Evolutionary conservation across 1,140 invertebrate genomes (phyloP).

Genomic region (Lepeophtheirus salmonis): DNA sequence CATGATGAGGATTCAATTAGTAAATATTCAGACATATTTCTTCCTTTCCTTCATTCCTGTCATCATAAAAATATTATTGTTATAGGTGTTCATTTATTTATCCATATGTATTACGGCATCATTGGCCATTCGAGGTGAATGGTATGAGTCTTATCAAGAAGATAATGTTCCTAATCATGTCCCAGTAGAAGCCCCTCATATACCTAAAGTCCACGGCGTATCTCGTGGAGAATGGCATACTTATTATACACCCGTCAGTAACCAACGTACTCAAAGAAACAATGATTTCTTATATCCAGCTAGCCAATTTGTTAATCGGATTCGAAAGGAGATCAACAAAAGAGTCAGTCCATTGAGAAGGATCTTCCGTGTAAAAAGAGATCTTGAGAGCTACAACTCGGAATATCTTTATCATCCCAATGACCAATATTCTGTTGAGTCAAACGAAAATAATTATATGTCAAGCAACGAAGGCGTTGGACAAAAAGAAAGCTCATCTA

Average conservation of each 20-base stretch:
- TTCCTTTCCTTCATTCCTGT: no score
- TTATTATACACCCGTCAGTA: neutral
- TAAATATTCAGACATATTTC: no score
- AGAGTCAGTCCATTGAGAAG: neutral
- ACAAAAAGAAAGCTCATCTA: no score
- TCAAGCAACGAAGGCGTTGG: no score
- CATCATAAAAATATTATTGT: no score
- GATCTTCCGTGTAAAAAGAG: neutral
- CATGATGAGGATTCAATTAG: no score
- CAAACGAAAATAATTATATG: neutral
- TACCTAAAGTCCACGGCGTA: neutral
- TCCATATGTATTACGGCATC: no score
- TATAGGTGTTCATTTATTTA: no score
- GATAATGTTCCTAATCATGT: neutral
- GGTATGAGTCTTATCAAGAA: neutral
- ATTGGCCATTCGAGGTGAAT: no score
- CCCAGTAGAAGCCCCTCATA: neutral
- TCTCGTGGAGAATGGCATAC: neutral
- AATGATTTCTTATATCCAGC: no score
- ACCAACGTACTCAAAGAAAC: neutral
- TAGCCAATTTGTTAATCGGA: neutral
- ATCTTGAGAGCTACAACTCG: neutral
- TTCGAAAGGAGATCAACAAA: neutral
- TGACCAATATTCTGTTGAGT: neutral
- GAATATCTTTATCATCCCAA: neutral